These are phyloP conservation scores for Tetraneura akinire DNA, from an alignment of 1,140 invertebrate genomes.

Conservation along the genomic window DNA sequence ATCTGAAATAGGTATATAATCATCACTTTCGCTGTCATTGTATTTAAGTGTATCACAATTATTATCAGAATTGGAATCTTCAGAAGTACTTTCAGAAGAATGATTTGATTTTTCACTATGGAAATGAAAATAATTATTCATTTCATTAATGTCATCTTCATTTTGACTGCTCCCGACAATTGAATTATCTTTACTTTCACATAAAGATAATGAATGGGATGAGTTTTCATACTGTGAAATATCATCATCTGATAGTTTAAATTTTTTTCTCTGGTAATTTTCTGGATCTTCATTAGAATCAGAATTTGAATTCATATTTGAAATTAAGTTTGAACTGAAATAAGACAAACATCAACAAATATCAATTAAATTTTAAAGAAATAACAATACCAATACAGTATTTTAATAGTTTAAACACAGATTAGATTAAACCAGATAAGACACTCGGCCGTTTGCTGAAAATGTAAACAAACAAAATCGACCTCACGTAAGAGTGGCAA, in stretches of 20 bases:
- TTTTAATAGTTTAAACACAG: too few relatives aligned
- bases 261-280: background rate
- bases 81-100: background rate
- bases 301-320: background rate
- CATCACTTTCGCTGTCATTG: slow-evolving; percentile 33
- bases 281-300: background rate
- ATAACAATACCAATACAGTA: too few relatives aligned
- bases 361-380: too few relatives aligned
- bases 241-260: background rate
- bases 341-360: background rate
- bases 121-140: background rate
- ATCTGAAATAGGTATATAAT: slow-evolving; percentile 44
- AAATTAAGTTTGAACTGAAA: background rate
- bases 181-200: background rate
- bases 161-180: background rate
- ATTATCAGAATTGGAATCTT: slow-evolving; percentile 1
- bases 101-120: background rate
- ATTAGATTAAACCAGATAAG: too few relatives aligned
- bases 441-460: too few relatives aligned
- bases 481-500: too few relatives aligned
- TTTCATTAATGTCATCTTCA: background rate
- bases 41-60: background rate
- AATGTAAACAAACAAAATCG: too few relatives aligned
- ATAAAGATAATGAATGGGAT: background rate
- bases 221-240: background rate